Evolutionary conservation across 1,140 invertebrate species (phyloP).

Genomic region (Drosophila melanica): DNA sequence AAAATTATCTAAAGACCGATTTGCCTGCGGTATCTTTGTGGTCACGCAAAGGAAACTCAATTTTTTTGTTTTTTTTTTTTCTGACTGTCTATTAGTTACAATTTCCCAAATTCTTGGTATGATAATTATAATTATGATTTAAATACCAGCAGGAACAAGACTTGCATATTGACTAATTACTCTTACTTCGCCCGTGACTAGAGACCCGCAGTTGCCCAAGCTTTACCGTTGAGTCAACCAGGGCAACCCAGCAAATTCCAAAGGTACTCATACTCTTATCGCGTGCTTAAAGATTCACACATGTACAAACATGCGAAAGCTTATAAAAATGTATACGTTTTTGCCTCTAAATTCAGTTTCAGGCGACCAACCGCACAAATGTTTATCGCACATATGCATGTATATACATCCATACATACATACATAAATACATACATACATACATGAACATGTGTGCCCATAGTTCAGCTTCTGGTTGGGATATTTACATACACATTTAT

Average conservation of each 20-base stretch:
- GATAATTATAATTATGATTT: conserved; percentile 14
- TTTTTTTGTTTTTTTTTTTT: not conserved
- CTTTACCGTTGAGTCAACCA: conserved; percentile 10
- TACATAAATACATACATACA: not conserved
- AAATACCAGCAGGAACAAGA: conserved; percentile 10
- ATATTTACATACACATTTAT: conserved; percentile 1
- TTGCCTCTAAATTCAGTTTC: not conserved
- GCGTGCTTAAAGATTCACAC: not conserved
- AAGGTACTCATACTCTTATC: conserved; percentile 2
- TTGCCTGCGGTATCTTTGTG: conserved; percentile 29
- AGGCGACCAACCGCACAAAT: not conserved
- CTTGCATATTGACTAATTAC: conserved; percentile 17
- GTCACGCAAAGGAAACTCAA: not conserved
- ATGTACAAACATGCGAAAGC: not conserved
- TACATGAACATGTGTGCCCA: not conserved
- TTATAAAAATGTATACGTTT: conserved; percentile 1
- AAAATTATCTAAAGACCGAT: conserved; percentile 35
- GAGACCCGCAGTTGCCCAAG: conserved; percentile 5
- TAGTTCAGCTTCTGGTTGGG: conserved; percentile 7
- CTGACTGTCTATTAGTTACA: not conserved
- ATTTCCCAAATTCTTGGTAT: not conserved
- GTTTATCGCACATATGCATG: conserved; percentile 11
- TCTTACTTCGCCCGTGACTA: conserved; percentile 5
- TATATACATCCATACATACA: not conserved
- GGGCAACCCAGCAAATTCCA: not conserved